phyloP scores from a whole-genome alignment of 23 tunicate genomes.

The Diplosoma virens region DNA sequence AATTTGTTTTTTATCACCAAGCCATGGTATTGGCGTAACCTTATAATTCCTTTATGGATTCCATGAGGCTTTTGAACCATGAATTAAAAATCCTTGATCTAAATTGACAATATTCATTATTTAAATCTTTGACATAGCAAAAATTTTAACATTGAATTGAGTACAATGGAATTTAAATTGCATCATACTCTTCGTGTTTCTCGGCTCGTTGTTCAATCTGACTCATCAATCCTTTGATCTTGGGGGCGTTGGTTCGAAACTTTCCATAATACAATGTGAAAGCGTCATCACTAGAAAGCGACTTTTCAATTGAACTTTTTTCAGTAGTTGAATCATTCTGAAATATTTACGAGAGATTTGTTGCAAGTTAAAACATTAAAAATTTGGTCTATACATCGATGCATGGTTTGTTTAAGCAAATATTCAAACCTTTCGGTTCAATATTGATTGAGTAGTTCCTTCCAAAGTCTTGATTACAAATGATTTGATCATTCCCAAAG shows the following conservation, averaged over 20 bases:
- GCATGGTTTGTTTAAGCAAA: neutral
- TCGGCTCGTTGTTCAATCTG: conserved; percentile 66
- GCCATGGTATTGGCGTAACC: no score
- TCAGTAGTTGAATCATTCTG: neutral
- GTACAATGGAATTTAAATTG: no score
- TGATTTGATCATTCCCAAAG: conserved; percentile 80
- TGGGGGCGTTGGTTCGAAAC: conserved; percentile 97
- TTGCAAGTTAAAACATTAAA: neutral
- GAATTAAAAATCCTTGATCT: no score
- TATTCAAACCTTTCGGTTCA: conserved; percentile 65
- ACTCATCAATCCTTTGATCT: conserved; percentile 79
- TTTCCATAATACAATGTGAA: conserved; percentile 97
- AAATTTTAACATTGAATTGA: no score
- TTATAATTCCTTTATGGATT: no score
- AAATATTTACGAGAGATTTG: neutral
- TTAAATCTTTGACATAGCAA: no score
- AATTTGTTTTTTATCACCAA: no score
- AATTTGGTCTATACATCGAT: neutral
- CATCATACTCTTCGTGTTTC: conserved; percentile 47
- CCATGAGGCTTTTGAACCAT: no score
- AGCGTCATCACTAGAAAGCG: conserved; percentile 74
- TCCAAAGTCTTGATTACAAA: conserved; percentile 71
- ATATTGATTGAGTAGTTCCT: conserved; percentile 61
- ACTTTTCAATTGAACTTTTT: conserved; percentile 19
- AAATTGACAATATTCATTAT: no score